Conservation (phyloP, 2,113 vertebrate genomes). For the Oenanthe oenanthe region DNA sequence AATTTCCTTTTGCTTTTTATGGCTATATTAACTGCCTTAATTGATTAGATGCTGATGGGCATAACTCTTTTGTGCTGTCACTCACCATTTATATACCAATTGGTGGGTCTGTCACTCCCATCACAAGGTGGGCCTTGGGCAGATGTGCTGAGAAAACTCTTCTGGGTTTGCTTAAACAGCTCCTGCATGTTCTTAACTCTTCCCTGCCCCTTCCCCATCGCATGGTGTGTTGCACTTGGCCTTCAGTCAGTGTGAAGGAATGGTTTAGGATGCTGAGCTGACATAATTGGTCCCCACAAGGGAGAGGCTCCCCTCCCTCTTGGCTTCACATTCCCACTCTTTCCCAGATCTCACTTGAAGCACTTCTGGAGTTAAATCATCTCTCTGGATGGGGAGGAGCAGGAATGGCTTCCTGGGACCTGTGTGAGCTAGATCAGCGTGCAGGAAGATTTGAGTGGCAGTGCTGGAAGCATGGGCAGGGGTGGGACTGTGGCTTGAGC, state of each 20-base stretch:
- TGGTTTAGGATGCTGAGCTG: background rate
- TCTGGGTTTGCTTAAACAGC: background rate
- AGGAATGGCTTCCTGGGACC: conserved; percentile 14
- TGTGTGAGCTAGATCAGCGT: background rate
- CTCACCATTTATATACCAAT: background rate
- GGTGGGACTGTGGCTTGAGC: background rate
- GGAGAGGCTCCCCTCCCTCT: conserved; percentile 21
- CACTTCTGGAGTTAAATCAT: background rate
- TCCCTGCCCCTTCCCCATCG: background rate
- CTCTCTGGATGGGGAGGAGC: background rate
- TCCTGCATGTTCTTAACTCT: background rate
- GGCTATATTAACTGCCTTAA: background rate
- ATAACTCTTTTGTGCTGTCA: background rate
- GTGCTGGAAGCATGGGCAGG: background rate
- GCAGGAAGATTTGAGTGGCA: background rate
- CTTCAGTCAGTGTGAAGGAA: background rate
- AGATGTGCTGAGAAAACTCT: background rate
- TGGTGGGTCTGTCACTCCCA: background rate
- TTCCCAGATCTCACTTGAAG: background rate
- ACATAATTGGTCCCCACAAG: background rate
- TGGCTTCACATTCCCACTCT: background rate
- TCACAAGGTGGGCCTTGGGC: background rate
- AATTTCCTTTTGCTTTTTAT: background rate
- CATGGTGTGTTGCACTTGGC: background rate
- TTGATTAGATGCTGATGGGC: background rate